phyloP scores from a whole-genome alignment of 2,888 invertebrate species.

The Philereme vetulata region DNA sequence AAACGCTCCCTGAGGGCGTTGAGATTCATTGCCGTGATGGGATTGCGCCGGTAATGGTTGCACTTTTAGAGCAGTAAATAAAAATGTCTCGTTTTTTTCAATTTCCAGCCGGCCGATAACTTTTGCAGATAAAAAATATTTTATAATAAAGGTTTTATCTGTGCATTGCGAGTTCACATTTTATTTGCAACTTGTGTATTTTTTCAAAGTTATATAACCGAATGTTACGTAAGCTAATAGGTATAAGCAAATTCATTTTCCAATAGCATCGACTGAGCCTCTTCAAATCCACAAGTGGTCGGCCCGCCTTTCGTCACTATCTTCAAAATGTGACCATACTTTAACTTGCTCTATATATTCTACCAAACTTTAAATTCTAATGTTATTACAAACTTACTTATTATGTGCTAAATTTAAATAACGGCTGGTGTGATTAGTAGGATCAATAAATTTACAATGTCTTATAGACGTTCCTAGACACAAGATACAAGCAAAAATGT shows the following conservation, averaged over 20 bases:
- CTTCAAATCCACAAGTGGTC: conserved; percentile 79
- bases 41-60: conserved; percentile 53
- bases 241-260: conserved; percentile 56
- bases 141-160: conserved; percentile 23
- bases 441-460: neutral
- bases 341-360: conserved; percentile 13
- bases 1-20: conserved; percentile 59
- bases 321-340: conserved; percentile 38
- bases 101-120: conserved; percentile 20
- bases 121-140: conserved; percentile 15
- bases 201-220: neutral
- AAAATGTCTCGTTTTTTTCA: conserved; percentile 30
- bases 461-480: neutral
- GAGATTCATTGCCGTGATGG: conserved; percentile 61
- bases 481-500: conserved; percentile 5
- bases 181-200: neutral
- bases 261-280: conserved; percentile 55
- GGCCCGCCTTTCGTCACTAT: conserved; percentile 62
- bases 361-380: neutral
- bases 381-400: neutral
- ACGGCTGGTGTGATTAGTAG: neutral
- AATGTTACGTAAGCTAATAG: conserved; percentile 27
- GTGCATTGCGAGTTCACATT: conserved; percentile 8
- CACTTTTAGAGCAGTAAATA: conserved; percentile 46
- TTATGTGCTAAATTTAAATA: neutral